Evolutionary conservation across 1,140 invertebrate genomes (phyloP), one percentile per base, ranked within the genome.

Genomic region (Halesus radiatus): DNA sequence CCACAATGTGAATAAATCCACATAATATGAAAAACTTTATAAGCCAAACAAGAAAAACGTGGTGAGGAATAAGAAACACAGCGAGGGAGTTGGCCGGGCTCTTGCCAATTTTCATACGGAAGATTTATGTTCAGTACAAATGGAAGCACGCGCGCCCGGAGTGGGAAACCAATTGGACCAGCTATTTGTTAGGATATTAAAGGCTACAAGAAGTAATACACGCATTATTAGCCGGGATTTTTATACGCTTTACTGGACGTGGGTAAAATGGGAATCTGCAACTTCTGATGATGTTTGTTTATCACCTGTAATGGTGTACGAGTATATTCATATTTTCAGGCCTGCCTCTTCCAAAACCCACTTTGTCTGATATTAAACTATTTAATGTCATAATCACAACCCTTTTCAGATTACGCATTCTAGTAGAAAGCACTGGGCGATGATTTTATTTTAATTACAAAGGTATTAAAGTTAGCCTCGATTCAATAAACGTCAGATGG

Each of bases 21-120:
- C 37, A 45, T 45, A 45, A 45, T 13, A 45, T 45, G 26, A 29
- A 29, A 22, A 22, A 29, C 26, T 29, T 66, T 26, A 32, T n/a
- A 66, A 26, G 23, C 8, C 5, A 66, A 66, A 29, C 23, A 66
- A 56, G 54, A 18, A 56, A 56, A 45, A 45, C 37, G 13, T 45
- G 37, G 15, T 26, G 74, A 60, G 75, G 45, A 60, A 18, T 13
- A 45, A 45, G 75, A 64, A 60, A 50, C 23, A 16, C 32, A 54
- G 70, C 29, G 78, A 62, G 78, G 78, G 66, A 80, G 50, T 58
- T 64, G 50, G 20, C 62, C 76, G 64, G 81, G 54, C 81, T 53
- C 76, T 77, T 58, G 75, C 78, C 81, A 83, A 83, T 83, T 82
- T 83, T 80, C 78, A 80, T 83, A 72, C 58, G 58, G 32, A 72